phyloP scores from a whole-genome alignment of 64 coral and sea anemone genomes.

The Cladopsammia gracilis region DNA sequence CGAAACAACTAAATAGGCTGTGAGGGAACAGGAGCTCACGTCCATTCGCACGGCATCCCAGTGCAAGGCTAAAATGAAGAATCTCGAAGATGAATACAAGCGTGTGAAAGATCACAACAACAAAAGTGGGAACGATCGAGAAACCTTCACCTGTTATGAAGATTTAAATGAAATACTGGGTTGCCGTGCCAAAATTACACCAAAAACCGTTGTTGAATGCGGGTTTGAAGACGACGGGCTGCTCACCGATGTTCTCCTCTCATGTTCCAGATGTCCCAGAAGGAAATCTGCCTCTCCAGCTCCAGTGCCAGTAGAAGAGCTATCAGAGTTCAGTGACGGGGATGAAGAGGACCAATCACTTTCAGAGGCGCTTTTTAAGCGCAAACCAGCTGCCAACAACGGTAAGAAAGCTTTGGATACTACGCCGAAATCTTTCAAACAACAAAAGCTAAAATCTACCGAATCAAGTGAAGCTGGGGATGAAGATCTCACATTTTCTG shows the following conservation, averaged over 20 bases:
- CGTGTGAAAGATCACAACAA: slow-evolving; percentile 41
- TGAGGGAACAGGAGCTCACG: background rate
- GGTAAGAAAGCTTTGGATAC: background rate
- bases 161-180: slow-evolving; percentile 39
- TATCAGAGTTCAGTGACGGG: background rate
- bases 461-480: background rate
- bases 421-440: background rate
- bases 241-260: too few relatives aligned
- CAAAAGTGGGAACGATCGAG: slow-evolving; percentile 29
- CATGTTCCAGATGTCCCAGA: too few relatives aligned
- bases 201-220: slow-evolving; percentile 3
- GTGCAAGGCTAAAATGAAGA: slow-evolving; percentile 54
- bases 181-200: background rate
- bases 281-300: background rate
- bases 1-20: background rate
- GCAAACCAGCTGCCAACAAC: background rate
- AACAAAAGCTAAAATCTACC: background rate
- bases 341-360: background rate
- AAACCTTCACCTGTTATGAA: slow-evolving; percentile 46
- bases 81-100: slow-evolving; percentile 56
- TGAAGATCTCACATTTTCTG: background rate
- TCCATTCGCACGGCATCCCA: slow-evolving; percentile 30
- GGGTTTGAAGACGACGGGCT: background rate
- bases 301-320: background rate
- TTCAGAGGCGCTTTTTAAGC: background rate